Percentiles rank a stretch among this genome's conserved stretches.
These are phyloP conservation scores for Sycophila texana DNA, from an alignment of 2,888 invertebrate genomes.

Conservation along the genomic window DNA sequence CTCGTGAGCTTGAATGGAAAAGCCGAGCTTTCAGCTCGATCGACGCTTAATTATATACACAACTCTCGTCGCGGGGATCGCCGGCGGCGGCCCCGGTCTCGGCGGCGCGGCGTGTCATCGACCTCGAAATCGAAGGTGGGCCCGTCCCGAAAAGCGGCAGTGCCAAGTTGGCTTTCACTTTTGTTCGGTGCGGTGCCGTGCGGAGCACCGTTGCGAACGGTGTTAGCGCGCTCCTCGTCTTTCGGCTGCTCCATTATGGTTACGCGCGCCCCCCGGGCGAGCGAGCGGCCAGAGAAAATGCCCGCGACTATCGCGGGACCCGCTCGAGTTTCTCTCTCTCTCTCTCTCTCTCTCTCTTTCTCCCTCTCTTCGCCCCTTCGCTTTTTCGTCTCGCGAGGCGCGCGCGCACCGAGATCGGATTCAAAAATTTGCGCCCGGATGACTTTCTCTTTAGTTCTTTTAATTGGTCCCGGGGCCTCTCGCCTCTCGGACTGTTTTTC, in stretches of 20 bases:
- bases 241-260: constrained; percentile 42
- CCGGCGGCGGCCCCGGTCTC: background rate
- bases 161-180: constrained; percentile 71
- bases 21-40: no score
- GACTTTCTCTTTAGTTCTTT: constrained; percentile 49
- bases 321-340: constrained; percentile 48
- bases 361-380: background rate
- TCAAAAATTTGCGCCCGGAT: constrained; percentile 49
- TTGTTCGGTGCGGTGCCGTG: constrained; percentile 59
- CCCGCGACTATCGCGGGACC: constrained; percentile 27
- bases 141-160: constrained; percentile 67
- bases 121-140: constrained; percentile 69
- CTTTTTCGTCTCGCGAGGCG: constrained; percentile 18
- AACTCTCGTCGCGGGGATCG: background rate
- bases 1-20: no score
- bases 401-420: constrained; percentile 30
- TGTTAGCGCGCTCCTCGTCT: constrained; percentile 19
- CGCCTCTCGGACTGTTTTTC: constrained; percentile 31
- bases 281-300: constrained; percentile 36
- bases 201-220: constrained; percentile 53
- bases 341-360: constrained; percentile 10
- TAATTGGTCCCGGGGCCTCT: constrained; percentile 41
- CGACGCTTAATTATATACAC: no score
- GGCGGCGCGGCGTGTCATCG: constrained; percentile 65
- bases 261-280: constrained; percentile 11